phyloP scores from a whole-genome alignment of 2,888 invertebrate genomes.

The Mellilla xanthometata region DNA sequence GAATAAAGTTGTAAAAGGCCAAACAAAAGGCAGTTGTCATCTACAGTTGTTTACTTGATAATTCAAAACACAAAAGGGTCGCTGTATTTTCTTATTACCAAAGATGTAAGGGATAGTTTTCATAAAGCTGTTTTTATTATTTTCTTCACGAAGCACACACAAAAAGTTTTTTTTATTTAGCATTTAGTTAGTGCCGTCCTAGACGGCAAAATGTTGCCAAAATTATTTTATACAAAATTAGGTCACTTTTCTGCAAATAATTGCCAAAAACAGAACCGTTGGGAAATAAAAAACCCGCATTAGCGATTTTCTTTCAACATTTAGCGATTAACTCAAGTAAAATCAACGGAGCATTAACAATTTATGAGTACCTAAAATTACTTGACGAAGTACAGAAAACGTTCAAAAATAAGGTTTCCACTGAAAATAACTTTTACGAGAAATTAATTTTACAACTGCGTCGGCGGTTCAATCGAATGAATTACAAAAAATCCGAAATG shows the following conservation, averaged over 20 bases:
- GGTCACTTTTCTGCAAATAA: slow-evolving; percentile 11
- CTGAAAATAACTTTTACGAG: slow-evolving; percentile 12
- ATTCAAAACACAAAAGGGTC: too few species aligned
- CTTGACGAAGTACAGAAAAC: slow-evolving; percentile 29
- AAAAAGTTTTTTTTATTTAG: too few species aligned
- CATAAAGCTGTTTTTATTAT: too few species aligned
- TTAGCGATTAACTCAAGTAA: slow-evolving; percentile 31
- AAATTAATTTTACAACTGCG: slow-evolving; percentile 20
- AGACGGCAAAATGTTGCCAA: too few species aligned
- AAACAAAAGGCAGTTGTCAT: too few species aligned
- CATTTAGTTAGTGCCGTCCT: too few species aligned
- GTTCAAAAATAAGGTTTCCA: slow-evolving; percentile 15
- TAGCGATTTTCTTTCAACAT: slow-evolving; percentile 28
- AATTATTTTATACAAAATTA: slow-evolving; percentile 6
- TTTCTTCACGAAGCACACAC: too few species aligned
- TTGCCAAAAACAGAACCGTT: slow-evolving; percentile 11
- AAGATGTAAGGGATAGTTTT: too few species aligned
- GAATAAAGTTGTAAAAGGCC: too few species aligned
- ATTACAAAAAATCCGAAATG: not conserved
- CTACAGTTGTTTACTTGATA: too few species aligned
- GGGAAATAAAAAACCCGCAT: slow-evolving; percentile 9
- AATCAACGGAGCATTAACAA: slow-evolving; percentile 37
- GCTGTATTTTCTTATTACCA: too few species aligned
- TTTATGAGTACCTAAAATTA: slow-evolving; percentile 42
- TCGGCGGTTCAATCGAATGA: slow-evolving; percentile 1